Base-by-base conservation (phyloP, 2,113 vertebrate species). In the Salvelinus namaycush region DNA sequence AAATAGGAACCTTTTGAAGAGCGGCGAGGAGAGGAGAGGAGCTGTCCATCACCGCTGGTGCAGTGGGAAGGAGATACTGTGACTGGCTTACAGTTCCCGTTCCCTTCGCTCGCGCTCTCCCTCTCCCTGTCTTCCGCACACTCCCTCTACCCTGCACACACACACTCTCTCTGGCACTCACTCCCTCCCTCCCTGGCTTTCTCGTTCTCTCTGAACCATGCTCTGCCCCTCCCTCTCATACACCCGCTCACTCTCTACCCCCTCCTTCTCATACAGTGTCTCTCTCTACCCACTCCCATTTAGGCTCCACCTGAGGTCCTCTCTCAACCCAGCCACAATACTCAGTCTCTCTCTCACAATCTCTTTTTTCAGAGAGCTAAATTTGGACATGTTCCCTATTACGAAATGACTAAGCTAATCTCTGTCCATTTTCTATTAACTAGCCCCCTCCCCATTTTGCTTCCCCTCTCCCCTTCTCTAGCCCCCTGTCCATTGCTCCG, bases 221-320 rank as follows among this genome's bases (percentile, higher is more conserved):
- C 79, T 83, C 84, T 89, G 9, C 49, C 87, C 87, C 91, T 84
- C 22, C 31, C 74, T 39, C 82, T 75, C 75, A 24, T 88, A 62
- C 87, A 62, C 81, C 76, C 59, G 18, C 59, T 62, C 59, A 24
- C 59, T 3, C 59, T 44, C 39, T 44, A 82, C 51, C 81, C 80
- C 69, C 86, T 76, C 84, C 62, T 86, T 90, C 78, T 44, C 39
- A 44, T 82, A 83, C 87, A 11, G 8, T 44, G 8, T 24, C 84
- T 82, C 54, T 82, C 64, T 75, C 20, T 66, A 5, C 13, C 73
- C 39, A 27, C 27, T 68, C 44, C 83, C 88, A 78, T 82, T 79
- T 70, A 68, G 83, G 90, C 90, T 89, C 93, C 95, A 96, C 96
- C 95, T 96, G 96, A 96, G 93, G 84, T 91, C 81, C 84, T 87